Base-by-base conservation (phyloP, 2,113 vertebrate genomes). In the Paradoxurus hermaphroditus region DNA sequence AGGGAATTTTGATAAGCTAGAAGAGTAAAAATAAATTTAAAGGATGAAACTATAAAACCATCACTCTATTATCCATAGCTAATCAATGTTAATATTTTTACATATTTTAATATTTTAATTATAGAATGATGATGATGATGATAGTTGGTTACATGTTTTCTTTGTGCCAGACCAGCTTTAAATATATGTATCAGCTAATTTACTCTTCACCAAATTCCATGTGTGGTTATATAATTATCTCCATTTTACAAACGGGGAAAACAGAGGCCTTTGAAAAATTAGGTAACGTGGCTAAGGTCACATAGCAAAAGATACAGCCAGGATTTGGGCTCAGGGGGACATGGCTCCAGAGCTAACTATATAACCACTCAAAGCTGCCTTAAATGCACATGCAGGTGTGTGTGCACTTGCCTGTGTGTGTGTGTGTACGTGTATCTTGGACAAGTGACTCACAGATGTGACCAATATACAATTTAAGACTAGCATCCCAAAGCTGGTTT, bases 11-110 rank as follows among this genome's bases (percentile, higher is more conserved):
- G 11, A 29, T 91, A 73, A 86, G 9, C 19, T 82, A 39, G 46
- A 94, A 91, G 39, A 91, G 39, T 62, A 49, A 94, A 86, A 94
- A 29, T 11, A 86, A 72, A 92, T 87, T 75, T 95, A 75, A 82
- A 82, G 11, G 15, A 27, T 83, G 3, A 87, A 86, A 11, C 13
- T 93, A 77, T 83, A 87, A 75, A 18, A 25, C 25, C 19, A 62
- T 67, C 7, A 68, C 51, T 95, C 29, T 10, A 59, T 44, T 77
- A 91, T 9, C 39, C 21, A 82, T 46, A 86, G 12, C 82, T 77
- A 92, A 53, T 62, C 51, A 89, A 46, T 46, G 4, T 53, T 67
- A 59, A n/a, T 92, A 72, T 88, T 59, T 73, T 95, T 63, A 18
- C 39, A 19, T 62, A 68, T 62, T 87, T 91, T 87, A 51, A 65